Percentiles rank a stretch among this genome's conserved stretches.
These are phyloP conservation scores for Lutjanus erythropterus DNA, from an alignment of 2,113 vertebrate genomes.

Conservation along the genomic window DNA sequence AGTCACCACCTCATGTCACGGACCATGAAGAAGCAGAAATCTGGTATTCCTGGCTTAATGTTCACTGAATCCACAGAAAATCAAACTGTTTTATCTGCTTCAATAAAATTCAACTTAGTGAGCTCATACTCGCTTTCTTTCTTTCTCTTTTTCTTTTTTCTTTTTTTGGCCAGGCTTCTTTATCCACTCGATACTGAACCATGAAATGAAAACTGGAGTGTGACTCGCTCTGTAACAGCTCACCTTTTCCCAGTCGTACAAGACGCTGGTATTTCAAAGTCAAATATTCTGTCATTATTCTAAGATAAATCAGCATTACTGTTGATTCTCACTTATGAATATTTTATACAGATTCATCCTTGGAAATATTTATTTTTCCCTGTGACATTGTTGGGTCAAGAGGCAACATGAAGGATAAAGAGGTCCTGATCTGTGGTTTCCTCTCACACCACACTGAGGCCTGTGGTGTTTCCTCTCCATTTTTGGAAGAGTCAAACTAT, in stretches of 20 bases:
- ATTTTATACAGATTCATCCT: neutral
- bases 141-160: neutral
- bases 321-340: neutral
- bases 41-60: neutral
- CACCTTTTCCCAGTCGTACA: neutral
- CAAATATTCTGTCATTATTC: neutral
- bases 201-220: conserved; percentile 9
- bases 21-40: neutral
- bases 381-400: neutral
- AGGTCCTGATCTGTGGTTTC: conserved; percentile 47
- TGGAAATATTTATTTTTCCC: neutral
- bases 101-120: conserved; percentile 19
- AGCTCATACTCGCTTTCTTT: conserved; percentile 7
- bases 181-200: neutral
- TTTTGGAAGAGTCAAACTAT: conserved; percentile 49
- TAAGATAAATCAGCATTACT: neutral
- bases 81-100: conserved; percentile 29
- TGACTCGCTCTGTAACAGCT: neutral
- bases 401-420: neutral
- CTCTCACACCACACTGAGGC: conserved; percentile 27
- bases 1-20: neutral
- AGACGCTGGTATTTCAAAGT: neutral
- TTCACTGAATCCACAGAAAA: conserved; percentile 7
- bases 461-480: conserved; percentile 38
- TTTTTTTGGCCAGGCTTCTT: neutral